Base-by-base conservation (phyloP, 2,113 vertebrate genomes). In the Macroglossus sobrinus region DNA sequence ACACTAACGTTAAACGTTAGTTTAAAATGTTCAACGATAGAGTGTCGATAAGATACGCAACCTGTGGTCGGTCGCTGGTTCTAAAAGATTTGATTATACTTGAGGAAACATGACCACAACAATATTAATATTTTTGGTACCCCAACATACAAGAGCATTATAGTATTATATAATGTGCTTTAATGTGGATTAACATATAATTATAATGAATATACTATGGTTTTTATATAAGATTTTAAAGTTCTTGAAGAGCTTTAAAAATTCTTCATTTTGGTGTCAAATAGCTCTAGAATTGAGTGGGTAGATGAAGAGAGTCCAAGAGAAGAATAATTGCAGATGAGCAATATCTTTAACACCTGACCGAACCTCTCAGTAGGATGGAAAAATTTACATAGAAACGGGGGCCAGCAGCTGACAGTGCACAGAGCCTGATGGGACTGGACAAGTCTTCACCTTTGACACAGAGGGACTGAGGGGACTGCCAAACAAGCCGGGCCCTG, bases 211-310 rank as follows among this genome's bases (percentile, higher is more conserved):
- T 1, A 68, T 75, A 53, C 18, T 88, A 16, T 22, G 69, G 57
- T 87, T 84, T 30, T 68, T 21, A 71, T 12, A 16, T n/a, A 30
- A n/a, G 10, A 53, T 71, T 57, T 84, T 28, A 47, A 93, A 50
- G 10, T 91, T 93, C 76, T 19, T 16, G 28, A 55, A 61, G n/a
- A 78, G 19, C 26, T 88, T 72, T 57, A 28, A 50, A 91, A 91
- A 59, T 84, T 53, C 2, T 84, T 84, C 19, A 45, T 79, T 91
- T 57, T 59, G 22, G 13, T 71, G 35, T 87, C 33, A 43, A 43
- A 0, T 80, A 16, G 53, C 61, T 11, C 22, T 68, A 69, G 11
- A 61, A 61, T 7, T 35, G 57, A 80, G 24, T 53, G 30, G n/a
- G 45, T 7, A 50, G n/a, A 12, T 40, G 33, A 78, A n/a, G 1